These are phyloP conservation scores for Ochotona curzoniae DNA, from an alignment of 2,113 vertebrate genomes.

Conservation along the genomic window DNA sequence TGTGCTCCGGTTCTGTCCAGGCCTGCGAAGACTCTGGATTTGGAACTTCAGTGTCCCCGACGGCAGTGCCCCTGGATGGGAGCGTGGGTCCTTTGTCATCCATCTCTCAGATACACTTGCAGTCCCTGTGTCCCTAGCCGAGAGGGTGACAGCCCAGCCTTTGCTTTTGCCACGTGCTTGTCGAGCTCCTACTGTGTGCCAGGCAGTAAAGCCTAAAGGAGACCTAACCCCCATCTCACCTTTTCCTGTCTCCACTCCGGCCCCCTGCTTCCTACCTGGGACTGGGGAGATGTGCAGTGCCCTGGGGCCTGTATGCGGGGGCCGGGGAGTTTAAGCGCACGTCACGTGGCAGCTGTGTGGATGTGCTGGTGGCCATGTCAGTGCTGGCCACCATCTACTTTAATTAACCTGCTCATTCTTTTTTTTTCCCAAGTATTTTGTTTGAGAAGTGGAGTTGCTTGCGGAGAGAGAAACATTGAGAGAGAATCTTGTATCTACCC, in stretches of 20 bases:
- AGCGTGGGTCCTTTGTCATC: not conserved
- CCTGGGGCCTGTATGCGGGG: not conserved
- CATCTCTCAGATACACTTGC: not conserved
- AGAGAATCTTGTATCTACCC: too few species aligned
- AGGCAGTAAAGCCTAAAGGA: not conserved
- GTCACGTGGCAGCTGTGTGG: too few species aligned
- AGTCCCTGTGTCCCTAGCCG: not conserved
- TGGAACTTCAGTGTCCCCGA: not conserved
- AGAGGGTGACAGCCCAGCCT: not conserved
- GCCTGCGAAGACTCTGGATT: not conserved
- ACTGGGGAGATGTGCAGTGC: too few species aligned
- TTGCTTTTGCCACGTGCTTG: not conserved
- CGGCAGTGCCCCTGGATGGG: not conserved
- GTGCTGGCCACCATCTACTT: too few species aligned
- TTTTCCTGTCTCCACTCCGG: accelerated
- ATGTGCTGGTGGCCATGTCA: too few species aligned
- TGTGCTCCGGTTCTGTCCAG: not conserved
- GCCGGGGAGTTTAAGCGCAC: not conserved
- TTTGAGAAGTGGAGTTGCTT: too few species aligned
- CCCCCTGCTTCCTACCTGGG: not conserved
- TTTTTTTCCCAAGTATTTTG: too few species aligned
- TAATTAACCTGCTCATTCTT: too few species aligned
- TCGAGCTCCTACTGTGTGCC: not conserved
- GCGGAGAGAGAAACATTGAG: too few species aligned
- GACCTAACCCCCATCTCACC: not conserved